Base-by-base conservation (phyloP, 2,888 invertebrate genomes). In the Amphipoea oculea region DNA sequence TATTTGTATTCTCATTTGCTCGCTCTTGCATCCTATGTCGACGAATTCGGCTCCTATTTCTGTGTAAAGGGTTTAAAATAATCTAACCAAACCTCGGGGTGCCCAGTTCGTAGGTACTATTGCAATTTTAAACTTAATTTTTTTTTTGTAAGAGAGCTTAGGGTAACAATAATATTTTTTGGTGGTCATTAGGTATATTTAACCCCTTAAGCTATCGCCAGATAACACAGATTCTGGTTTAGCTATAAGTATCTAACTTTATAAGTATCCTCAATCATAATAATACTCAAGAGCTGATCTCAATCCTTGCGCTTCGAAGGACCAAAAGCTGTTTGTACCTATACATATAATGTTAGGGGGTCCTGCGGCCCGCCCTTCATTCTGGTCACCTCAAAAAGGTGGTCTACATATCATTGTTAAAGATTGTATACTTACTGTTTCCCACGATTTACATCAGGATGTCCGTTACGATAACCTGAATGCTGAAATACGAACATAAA, bases 381-480 rank as follows among this genome's bases (percentile, higher is more conserved):
- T 40, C 40, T 5, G 2, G 65, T 40, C 12, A 65, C 23, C 12
- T 40, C 11, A 40, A 20, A 42, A 54, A 54, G 23, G 23, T 73
- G 36, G 2, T 48, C 17, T 36, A 17, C 17, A 40, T 45, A 45
- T 45, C 42, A 1, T 76, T 3, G 6, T n/a, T n/a, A 17, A 29
- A 57, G 20, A 20, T 74, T 75, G 29, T 75, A 57, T 6, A 54
- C 17, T 29, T 36, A 81, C 11, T 29, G 14, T 51, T 82, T 81
- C 62, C 67, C 80, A 81, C 78, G 84, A 29, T 40, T 40, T 3
- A 54, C 42, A 62, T 67, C 45, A 71, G 82, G 85, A 82, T 69
- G n/a, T 80, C 72, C 40, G 48, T 20, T 40, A 23, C 29, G 82
- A 86, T 82, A 82, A 69, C 60, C n/a, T 45, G 51, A 68, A 68